Conservation (phyloP, 37 sponge, comb jelly and placozoan species). For the Agelas oroides region DNA sequence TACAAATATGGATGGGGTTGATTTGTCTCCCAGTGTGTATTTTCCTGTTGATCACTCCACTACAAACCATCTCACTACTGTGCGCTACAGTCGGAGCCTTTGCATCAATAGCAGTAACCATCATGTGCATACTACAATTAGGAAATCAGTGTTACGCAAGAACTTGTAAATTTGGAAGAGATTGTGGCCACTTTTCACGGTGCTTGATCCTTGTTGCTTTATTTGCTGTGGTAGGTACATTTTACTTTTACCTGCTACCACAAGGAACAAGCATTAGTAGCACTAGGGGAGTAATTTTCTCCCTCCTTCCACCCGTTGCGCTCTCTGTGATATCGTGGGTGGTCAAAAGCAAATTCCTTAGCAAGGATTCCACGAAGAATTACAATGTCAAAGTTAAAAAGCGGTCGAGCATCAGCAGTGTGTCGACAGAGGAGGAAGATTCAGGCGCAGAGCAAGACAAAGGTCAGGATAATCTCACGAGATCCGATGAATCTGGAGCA, state of each 20-base stretch:
- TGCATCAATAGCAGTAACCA: too few relatives aligned
- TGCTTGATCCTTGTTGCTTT: not conserved
- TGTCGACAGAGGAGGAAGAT: too few relatives aligned
- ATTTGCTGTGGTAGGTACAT: not conserved
- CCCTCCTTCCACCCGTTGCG: not conserved
- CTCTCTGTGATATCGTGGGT: not conserved
- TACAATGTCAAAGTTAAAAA: too few relatives aligned
- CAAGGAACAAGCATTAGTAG: not conserved
- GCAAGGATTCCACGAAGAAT: not conserved
- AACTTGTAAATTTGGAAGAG: too few relatives aligned
- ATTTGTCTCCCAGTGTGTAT: not conserved
- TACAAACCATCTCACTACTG: not conserved
- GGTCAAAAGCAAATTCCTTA: not conserved
- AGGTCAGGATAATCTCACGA: too few relatives aligned
- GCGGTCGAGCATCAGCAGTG: too few relatives aligned
- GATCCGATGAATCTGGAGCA: too few relatives aligned
- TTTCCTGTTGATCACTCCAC: not conserved
- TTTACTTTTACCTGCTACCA: not conserved
- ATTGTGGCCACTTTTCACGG: too few relatives aligned
- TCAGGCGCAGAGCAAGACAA: too few relatives aligned
- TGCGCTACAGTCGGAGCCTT: too few relatives aligned
- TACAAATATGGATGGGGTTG: not conserved
- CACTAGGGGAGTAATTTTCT: not conserved
- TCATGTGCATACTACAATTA: too few relatives aligned
- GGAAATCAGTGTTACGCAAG: too few relatives aligned